Percentiles rank a stretch among this genome's conserved stretches.
Conservation (phyloP, 2,113 vertebrate species). For the Paralichthys olivaceus region DNA sequence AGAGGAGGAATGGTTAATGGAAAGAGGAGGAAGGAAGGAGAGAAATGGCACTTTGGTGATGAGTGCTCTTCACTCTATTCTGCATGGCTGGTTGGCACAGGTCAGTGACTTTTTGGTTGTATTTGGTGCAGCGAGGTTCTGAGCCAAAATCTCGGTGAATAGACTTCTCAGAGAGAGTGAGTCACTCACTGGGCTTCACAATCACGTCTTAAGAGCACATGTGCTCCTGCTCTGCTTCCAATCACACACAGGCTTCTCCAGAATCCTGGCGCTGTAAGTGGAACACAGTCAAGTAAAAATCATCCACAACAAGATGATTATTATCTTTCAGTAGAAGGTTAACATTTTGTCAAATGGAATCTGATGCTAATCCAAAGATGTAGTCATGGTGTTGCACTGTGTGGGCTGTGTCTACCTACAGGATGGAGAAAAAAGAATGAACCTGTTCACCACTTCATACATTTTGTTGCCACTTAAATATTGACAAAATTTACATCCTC, state of each 20-base stretch:
- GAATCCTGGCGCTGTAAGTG: slow-evolving; percentile 11
- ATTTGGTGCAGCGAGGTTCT: slow-evolving; percentile 42
- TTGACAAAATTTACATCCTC: too few relatives aligned
- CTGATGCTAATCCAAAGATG: not conserved
- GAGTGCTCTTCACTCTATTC: slow-evolving; percentile 61
- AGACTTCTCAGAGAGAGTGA: slow-evolving; percentile 27
- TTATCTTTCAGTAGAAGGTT: not conserved
- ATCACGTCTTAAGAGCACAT: slow-evolving; percentile 37
- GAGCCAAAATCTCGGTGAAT: slow-evolving; percentile 57
- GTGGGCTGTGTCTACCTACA: too few relatives aligned
- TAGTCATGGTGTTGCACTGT: too few relatives aligned
- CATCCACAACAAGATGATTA: slow-evolving; percentile 2
- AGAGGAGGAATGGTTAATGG: slow-evolving; percentile 45
- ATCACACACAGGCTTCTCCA: not conserved
- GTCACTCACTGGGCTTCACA: slow-evolving; percentile 32
- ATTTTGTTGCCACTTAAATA: too few relatives aligned
- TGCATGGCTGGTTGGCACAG: slow-evolving; percentile 60
- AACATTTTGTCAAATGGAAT: not conserved
- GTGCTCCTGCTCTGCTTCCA: slow-evolving; percentile 32
- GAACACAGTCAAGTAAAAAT: not conserved
- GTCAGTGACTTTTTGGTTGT: slow-evolving; percentile 59
- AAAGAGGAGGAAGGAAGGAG: slow-evolving; percentile 50
- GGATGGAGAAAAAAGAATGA: too few relatives aligned
- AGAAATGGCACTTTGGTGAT: slow-evolving; percentile 51
- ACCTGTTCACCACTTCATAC: too few relatives aligned